These are phyloP conservation scores for Isichthys henryi DNA, from an alignment of 2,113 vertebrate species.

Conservation along the genomic window DNA sequence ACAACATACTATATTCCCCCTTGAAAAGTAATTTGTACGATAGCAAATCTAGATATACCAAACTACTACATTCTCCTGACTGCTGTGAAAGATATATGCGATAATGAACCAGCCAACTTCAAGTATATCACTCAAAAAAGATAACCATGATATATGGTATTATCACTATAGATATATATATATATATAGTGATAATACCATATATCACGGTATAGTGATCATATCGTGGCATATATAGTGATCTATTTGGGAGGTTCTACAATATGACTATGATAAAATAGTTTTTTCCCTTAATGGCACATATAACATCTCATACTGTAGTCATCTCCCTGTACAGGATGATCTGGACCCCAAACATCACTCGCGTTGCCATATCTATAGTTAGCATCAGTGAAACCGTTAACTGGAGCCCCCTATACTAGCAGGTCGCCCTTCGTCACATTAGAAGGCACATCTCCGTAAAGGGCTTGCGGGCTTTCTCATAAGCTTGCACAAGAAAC, in stretches of 20 bases:
- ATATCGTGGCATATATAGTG: too few species aligned
- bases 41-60: background rate
- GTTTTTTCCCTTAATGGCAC: background rate
- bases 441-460: background rate
- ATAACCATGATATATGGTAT: too few species aligned
- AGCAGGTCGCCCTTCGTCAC: background rate
- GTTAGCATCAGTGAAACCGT: background rate
- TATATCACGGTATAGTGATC: too few species aligned
- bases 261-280: background rate
- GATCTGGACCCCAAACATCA: background rate
- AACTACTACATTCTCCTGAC: background rate
- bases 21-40: background rate
- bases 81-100: background rate
- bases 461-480: background rate
- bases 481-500: background rate
- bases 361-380: background rate
- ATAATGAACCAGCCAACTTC: too few species aligned
- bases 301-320: background rate
- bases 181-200: too few species aligned
- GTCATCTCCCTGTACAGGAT: background rate
- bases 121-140: too few species aligned
- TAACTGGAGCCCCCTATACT: background rate
- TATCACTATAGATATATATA: too few species aligned
- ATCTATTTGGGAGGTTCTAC: too few species aligned
- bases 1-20: background rate